These are phyloP conservation scores for Hippotragus niger DNA, from an alignment of 2,113 vertebrate species.

Conservation along the genomic window DNA sequence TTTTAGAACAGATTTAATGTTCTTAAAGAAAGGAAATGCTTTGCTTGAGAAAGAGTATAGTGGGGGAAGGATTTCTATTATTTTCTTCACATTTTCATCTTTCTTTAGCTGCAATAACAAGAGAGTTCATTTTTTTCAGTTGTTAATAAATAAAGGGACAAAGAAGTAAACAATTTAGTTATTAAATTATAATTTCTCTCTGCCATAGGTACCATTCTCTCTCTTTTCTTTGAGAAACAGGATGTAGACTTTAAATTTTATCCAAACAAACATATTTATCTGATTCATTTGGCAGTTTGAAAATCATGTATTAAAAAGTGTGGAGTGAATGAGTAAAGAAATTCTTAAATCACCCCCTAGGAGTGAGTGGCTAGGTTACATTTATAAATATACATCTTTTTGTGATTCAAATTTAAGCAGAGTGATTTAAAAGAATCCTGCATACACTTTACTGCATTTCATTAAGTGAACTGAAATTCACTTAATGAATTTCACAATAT, in stretches of 20 bases:
- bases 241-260: slow-evolving; percentile 22
- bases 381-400: not conserved
- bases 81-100: not conserved
- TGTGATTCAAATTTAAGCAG: not conserved
- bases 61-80: not conserved
- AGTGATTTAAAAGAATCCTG: not conserved
- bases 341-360: not conserved
- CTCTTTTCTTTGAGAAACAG: slow-evolving; percentile 26
- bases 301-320: not conserved
- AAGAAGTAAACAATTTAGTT: not conserved
- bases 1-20: not conserved
- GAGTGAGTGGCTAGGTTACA: not conserved
- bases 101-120: not conserved
- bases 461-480: not conserved
- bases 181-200: not conserved
- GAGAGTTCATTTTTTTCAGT: slow-evolving; percentile 1
- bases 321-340: not conserved
- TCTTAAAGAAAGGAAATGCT: not conserved
- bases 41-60: not conserved
- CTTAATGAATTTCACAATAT: not conserved
- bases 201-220: not conserved
- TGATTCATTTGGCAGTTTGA: not conserved
- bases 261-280: not conserved
- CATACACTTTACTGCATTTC: not conserved
- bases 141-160: slow-evolving; percentile 15